Conservation (phyloP, 1,140 invertebrate species). For the Tetramorium simillimum region DNA sequence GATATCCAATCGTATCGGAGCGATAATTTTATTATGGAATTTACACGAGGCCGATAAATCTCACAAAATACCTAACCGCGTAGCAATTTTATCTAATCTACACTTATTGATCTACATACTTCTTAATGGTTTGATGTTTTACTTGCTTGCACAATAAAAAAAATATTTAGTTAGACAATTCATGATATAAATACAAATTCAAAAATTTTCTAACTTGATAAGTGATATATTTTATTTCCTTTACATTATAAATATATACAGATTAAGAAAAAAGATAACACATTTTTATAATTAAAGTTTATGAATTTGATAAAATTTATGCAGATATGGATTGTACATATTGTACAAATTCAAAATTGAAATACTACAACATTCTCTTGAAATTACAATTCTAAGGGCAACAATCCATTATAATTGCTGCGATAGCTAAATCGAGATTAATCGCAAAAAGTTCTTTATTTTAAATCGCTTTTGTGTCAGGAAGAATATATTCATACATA, state of each 20-base stretch:
- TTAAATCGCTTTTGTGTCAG: neutral
- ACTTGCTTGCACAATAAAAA: neutral
- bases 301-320: neutral
- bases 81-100: constrained; percentile 21
- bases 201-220: neutral
- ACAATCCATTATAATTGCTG: neutral
- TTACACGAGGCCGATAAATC: constrained; percentile 47
- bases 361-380: neutral
- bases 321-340: neutral
- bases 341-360: neutral
- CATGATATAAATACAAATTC: neutral
- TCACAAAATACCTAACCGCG: constrained; percentile 27
- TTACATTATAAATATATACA: neutral
- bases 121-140: neutral
- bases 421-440: neutral
- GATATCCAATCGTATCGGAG: constrained; percentile 52
- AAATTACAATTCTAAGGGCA: neutral
- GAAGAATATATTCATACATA: neutral
- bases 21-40: constrained; percentile 59
- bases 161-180: neutral
- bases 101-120: neutral
- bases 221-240: neutral
- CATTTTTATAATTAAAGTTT: neutral
- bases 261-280: neutral
- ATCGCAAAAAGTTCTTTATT: neutral